Base-by-base conservation (phyloP, 2,113 vertebrate species). In the Megaceryle maxima region DNA sequence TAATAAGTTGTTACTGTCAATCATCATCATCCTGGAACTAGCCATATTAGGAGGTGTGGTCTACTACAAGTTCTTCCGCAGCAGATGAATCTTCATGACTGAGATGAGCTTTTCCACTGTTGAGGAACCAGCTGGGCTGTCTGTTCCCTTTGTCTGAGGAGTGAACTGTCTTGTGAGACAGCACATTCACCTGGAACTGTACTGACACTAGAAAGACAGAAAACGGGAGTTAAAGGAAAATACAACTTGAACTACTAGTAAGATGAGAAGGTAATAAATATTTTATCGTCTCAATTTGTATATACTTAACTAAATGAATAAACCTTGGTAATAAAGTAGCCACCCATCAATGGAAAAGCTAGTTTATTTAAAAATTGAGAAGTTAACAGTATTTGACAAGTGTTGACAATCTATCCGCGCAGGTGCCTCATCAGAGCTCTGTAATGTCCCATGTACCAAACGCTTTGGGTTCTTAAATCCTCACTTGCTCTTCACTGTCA, bases 21-120 rank as follows among this genome's bases (percentile, higher is more conserved):
- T 99, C 43, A 98, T 99, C 97, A 99, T 99, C 96, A 50, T 99
- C 69, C 97, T 99, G 98, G 99, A 99, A 93, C 21, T 99, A 44
- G 98, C 95, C 92, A 99, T 99, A 95, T 98, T 99, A 57, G 99
- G 98, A n/a, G 99, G 98, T 7, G 97, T 99, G 68, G 95, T 99
- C 69, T 99, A 99, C 97, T 98, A 99, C 83, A 99, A 99, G 96
- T 99, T 99, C 98, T 99, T 99, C 84, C 97, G 93, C 35, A 96
- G 94, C 81, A 95, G 39, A 31, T 98, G 96, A 98, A 64, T 44
- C 59, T 88, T 66, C 39, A 10, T 39, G 62, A 79, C 60, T 9
- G 29, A 91, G 84, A 89, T 79, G 68, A 82, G 28, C 84, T 94
- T 88, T 76, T 67, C 74, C 39, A 20, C 24, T 35, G 18, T 0